Conservation (phyloP, 1,140 invertebrate genomes). For the Scylla paramamosain region DNA sequence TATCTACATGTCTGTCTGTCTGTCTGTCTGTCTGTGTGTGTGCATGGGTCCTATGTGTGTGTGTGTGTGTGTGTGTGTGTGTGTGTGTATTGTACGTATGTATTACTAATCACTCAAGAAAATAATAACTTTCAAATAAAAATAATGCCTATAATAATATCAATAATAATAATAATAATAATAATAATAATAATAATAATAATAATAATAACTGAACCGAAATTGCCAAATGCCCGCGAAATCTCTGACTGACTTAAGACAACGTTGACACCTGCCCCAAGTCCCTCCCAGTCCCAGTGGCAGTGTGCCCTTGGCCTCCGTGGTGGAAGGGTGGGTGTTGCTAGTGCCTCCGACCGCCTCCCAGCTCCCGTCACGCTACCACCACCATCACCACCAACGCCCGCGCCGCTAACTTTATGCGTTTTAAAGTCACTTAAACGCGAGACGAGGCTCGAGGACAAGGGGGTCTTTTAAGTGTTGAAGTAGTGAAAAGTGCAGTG, state of each 20-base stretch:
- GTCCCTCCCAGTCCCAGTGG: background rate
- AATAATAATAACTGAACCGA: background rate
- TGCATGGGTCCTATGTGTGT: too few species aligned
- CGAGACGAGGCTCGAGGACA: background rate
- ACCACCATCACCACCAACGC: background rate
- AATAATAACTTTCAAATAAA: background rate
- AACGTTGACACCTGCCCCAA: too few species aligned
- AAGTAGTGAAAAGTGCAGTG: background rate
- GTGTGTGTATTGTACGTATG: too few species aligned
- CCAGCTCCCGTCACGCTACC: background rate
- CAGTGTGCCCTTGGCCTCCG: background rate
- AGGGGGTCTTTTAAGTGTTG: background rate
- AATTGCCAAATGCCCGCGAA: background rate
- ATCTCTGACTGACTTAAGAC: too few species aligned
- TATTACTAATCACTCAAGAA: too few species aligned
- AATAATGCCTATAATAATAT: slow-evolving; percentile 45
- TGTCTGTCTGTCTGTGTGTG: too few species aligned
- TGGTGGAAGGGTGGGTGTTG: background rate
- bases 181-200: slow-evolving; percentile 39
- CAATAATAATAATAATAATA: slow-evolving; percentile 45
- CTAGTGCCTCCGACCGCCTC: background rate
- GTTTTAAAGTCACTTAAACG: background rate
- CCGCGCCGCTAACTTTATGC: background rate
- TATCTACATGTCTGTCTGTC: too few species aligned
- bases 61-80: too few species aligned